A percentile compares a stretch with the other conserved stretches of the same genome.
Conservation (phyloP, 1,140 invertebrate genomes). For the Diorhabda elongata region DNA sequence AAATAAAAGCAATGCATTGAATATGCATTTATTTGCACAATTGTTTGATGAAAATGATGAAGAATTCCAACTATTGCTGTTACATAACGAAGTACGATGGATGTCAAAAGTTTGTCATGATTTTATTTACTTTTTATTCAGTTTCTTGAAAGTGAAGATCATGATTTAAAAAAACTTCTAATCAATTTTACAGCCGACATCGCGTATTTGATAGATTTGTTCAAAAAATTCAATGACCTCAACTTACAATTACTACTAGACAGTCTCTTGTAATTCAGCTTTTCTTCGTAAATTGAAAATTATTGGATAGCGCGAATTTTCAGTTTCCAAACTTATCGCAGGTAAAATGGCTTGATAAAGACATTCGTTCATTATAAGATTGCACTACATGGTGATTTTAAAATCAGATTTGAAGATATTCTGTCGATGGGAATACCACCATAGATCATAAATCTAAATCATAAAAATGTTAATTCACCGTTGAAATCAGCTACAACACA, state of each 20-base stretch:
- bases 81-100: constrained; percentile 39
- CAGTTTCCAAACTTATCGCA: too few species aligned
- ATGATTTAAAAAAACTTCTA: background rate
- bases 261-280: background rate
- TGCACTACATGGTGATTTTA: too few species aligned
- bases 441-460: too few species aligned
- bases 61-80: constrained; percentile 28
- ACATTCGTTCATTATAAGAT: too few species aligned
- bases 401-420: too few species aligned
- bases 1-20: constrained; percentile 40
- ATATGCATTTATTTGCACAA: constrained; percentile 42
- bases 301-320: background rate
- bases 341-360: too few species aligned
- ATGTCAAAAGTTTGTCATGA: background rate
- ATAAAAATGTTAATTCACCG: too few species aligned
- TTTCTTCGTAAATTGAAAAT: background rate
- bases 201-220: background rate
- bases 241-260: background rate
- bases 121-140: background rate
- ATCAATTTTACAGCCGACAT: background rate
- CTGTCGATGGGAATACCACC: too few species aligned
- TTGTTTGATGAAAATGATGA: constrained; percentile 45
- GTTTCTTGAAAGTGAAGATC: background rate
- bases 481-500: too few species aligned
- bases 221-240: background rate